Conservation (phyloP, 1,140 invertebrate genomes). For the Anastrepha obliqua region DNA sequence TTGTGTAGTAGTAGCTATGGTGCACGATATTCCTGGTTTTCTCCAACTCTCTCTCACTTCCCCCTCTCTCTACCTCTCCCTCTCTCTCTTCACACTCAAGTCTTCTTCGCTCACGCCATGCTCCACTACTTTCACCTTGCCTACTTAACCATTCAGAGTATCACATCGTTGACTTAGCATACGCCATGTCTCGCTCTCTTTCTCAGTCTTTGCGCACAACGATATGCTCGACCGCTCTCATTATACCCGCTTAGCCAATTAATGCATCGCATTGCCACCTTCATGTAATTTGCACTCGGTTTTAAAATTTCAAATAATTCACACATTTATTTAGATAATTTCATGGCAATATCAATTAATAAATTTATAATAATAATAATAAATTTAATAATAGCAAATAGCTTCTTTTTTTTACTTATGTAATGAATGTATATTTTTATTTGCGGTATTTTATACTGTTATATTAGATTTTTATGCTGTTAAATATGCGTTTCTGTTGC, state of each 20-base stretch:
- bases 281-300: slow-evolving; percentile 41
- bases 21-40: too few species aligned
- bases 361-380: slow-evolving; percentile 56
- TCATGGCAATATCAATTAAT: slow-evolving; percentile 57
- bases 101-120: too few species aligned
- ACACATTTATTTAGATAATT: slow-evolving; percentile 58
- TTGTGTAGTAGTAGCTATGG: too few species aligned
- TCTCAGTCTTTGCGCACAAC: neutral
- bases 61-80: too few species aligned
- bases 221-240: neutral
- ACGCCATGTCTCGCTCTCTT: slow-evolving; percentile 14
- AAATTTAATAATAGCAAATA: slow-evolving; percentile 54
- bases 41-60: too few species aligned
- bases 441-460: slow-evolving; percentile 26
- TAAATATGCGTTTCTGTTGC: slow-evolving; percentile 45
- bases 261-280: slow-evolving; percentile 23
- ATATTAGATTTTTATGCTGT: slow-evolving; percentile 44
- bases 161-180: too few species aligned
- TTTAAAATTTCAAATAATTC: slow-evolving; percentile 56
- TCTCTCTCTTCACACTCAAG: too few species aligned
- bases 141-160: too few species aligned
- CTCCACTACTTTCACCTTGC: too few species aligned
- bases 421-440: slow-evolving; percentile 40
- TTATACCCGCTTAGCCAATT: neutral
- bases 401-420: slow-evolving; percentile 38